phyloP scores from a whole-genome alignment of 53 echinoderm and acorn worm genomes.

The Arbacia lixula region DNA sequence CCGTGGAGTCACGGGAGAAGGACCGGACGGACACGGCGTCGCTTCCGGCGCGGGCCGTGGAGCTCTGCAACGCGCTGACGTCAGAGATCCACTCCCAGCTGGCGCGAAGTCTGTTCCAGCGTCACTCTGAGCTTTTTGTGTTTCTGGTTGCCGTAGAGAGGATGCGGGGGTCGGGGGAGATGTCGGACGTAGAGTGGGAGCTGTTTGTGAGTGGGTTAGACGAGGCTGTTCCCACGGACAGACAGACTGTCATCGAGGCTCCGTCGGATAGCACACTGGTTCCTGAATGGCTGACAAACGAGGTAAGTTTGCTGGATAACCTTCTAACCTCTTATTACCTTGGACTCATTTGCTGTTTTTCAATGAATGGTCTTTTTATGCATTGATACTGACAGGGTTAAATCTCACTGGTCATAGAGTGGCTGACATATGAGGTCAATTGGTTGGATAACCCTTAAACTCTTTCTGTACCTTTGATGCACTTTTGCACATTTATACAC shows the following conservation, averaged over 20 bases:
- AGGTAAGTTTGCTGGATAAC: conserved; percentile 66
- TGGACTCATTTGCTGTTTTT: too few relatives aligned
- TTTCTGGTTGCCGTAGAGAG: conserved; percentile 87
- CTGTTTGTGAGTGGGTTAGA: conserved; percentile 78
- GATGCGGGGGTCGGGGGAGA: conserved; percentile 67
- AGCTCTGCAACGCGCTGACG: conserved; percentile 80
- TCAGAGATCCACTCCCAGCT: conserved; percentile 62
- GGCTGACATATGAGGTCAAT: too few relatives aligned
- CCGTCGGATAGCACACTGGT: not conserved
- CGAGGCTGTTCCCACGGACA: not conserved
- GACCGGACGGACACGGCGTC: conserved; percentile 77
- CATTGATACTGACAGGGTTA: too few relatives aligned
- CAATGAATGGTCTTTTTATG: too few relatives aligned
- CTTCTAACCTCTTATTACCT: too few relatives aligned
- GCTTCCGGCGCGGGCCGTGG: conserved; percentile 81
- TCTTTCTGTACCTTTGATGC: too few relatives aligned
- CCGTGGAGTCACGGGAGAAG: conserved; percentile 71
- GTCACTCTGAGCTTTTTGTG: conserved; percentile 75
- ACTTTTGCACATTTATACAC: too few relatives aligned
- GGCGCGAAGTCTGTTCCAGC: conserved; percentile 60
- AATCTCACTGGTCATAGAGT: too few relatives aligned
- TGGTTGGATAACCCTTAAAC: too few relatives aligned
- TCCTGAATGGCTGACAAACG: conserved; percentile 78
- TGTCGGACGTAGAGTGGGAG: conserved; percentile 77
- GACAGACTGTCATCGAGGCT: conserved; percentile 20